Evolutionary conservation across 2,113 vertebrate genomes (phyloP).

Genomic region (Carassius gibelio): DNA sequence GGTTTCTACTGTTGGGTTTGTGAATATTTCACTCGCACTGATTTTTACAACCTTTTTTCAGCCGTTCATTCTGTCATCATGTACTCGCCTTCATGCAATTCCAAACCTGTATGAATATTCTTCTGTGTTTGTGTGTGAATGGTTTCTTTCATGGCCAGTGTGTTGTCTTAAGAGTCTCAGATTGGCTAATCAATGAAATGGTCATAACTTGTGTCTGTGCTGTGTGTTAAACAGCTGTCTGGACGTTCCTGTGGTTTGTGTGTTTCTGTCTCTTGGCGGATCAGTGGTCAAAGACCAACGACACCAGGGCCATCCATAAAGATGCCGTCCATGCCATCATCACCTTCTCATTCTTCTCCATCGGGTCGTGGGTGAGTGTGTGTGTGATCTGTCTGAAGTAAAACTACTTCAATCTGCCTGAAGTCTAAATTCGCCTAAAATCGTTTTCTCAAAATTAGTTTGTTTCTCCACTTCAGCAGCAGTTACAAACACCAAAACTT

Average conservation of each 20-base stretch:
- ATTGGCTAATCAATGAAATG: background rate
- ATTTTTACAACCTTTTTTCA: too few species aligned
- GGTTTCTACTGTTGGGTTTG: too few species aligned
- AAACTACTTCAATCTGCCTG: background rate
- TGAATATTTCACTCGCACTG: too few species aligned
- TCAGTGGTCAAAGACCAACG: conserved; percentile 76
- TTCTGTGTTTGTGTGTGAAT: too few species aligned
- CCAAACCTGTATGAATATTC: too few species aligned
- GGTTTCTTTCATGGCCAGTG: too few species aligned
- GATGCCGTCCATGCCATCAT: conserved; percentile 84
- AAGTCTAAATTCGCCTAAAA: too few species aligned
- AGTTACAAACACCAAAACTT: too few species aligned
- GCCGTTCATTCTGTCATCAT: too few species aligned
- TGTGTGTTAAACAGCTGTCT: conserved; percentile 70
- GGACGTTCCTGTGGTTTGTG: conserved; percentile 93
- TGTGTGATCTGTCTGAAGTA: background rate
- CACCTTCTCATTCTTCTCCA: conserved; percentile 93
- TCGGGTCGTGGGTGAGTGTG: conserved; percentile 84
- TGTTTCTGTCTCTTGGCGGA: conserved; percentile 90
- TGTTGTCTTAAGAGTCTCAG: background rate
- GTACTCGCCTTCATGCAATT: too few species aligned
- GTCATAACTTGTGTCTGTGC: background rate
- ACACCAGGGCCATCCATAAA: accelerated
- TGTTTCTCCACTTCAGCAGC: background rate
- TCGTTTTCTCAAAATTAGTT: background rate